phyloP scores from a whole-genome alignment of 2,888 invertebrate genomes.

The Oxyteleia sp. region DNA sequence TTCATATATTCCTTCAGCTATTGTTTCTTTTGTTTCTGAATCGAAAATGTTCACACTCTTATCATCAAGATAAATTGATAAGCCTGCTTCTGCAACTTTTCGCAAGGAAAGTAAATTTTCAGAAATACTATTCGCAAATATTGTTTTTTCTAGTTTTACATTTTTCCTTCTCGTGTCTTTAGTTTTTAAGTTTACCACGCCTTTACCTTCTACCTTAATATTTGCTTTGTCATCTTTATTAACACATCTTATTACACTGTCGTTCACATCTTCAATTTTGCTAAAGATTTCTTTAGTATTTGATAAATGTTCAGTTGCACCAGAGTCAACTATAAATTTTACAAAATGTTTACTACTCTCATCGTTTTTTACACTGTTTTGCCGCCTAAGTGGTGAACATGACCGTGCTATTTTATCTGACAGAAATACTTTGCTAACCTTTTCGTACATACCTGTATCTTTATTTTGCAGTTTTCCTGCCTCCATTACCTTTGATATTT shows the following conservation, averaged over 20 bases:
- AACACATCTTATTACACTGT: slow-evolving; percentile 40
- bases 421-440: too few species aligned
- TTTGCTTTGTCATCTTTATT: slow-evolving; percentile 54
- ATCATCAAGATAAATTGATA: slow-evolving; percentile 68
- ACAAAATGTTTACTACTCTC: not conserved
- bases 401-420: not conserved
- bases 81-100: slow-evolving; percentile 70
- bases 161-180: too few species aligned
- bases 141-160: too few species aligned
- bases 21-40: slow-evolving; percentile 6
- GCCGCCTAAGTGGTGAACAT: too few species aligned
- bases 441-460: too few species aligned
- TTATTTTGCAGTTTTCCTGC: too few species aligned
- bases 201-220: slow-evolving; percentile 61
- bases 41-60: slow-evolving; percentile 61
- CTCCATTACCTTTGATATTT: too few species aligned
- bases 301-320: not conserved
- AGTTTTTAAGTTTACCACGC: slow-evolving; percentile 17
- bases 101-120: slow-evolving; percentile 73
- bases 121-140: too few species aligned
- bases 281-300: not conserved
- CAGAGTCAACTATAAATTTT: not conserved
- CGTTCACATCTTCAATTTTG: not conserved
- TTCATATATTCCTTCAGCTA: not conserved
- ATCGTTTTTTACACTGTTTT: too few species aligned